Base-by-base conservation (phyloP, 2,113 vertebrate genomes). In the Eptatretus burgeri region DNA sequence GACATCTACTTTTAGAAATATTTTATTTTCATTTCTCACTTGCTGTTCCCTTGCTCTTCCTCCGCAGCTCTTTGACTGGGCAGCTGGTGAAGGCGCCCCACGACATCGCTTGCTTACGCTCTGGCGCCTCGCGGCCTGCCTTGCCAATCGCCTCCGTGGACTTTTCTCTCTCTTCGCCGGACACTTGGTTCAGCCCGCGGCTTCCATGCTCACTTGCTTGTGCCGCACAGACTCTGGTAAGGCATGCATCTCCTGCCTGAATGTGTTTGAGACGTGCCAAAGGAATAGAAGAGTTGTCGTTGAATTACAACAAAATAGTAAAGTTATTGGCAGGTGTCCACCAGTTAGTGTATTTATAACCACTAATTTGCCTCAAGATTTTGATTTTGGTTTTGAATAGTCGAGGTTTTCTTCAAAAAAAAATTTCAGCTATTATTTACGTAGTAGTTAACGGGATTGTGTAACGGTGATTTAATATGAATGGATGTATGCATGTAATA, bases 131-230 rank as follows among this genome's bases (percentile, higher is more conserved):
- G 72, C 78, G 2, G 75, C 87, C 41, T 20, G 71, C 68, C 71
- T 93, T 49, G 87, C 91, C 17, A 78, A 76, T 14, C 79, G 76
- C 13, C 79, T 98, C 64, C 93, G 84, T 69, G 85, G 86, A 5
- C 79, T 98, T 62, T 94, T 98, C 62, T 80, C 80, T 9, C 74
- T 95, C 14, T 98, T 98, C 64, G 83, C 91, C 1, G 87, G 86
- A 18, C 85, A 91, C 63, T 73, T 98, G 66, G 79, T 95, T 66
- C 93, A 88, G 65, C 77, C 82, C 0, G 76, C 89, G 51, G 76
- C 83, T 1, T 81, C 89, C 51, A 74, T 80, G 9, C 74, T 98
- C 67, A 76, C 72, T 52, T 78, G 78, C 63, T 75, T 78, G 65
- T 80, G 82, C 70, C 14, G 71, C 63, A 71, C 77, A 20, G 76